Conservation (phyloP, 2,888 invertebrate species). For the Oscheius sp. region DNA sequence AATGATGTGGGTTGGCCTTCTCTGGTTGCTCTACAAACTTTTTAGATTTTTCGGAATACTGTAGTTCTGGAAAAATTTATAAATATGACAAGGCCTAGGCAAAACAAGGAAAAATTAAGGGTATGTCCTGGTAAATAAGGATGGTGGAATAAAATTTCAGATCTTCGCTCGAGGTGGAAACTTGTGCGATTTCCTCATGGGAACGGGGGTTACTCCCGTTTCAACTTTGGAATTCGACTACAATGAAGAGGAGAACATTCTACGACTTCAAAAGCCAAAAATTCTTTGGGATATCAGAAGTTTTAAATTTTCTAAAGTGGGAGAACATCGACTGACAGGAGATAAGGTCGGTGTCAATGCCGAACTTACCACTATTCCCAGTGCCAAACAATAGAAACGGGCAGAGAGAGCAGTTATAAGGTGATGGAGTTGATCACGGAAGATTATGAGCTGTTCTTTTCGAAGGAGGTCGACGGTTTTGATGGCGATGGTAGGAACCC, state of each 20-base stretch:
- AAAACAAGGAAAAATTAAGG: background rate
- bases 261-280: background rate
- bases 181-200: conserved; percentile 1
- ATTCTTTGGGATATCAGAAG: background rate
- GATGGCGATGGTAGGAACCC: no score
- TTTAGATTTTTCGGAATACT: background rate
- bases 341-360: background rate
- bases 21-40: background rate
- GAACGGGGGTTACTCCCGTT: background rate
- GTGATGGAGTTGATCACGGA: background rate
- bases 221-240: background rate
- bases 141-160: background rate
- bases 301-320: background rate
- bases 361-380: background rate
- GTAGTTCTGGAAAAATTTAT: background rate
- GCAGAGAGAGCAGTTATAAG: background rate
- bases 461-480: background rate
- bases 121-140: no score
- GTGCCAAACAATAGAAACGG: background rate
- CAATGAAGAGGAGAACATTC: background rate
- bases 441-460: background rate
- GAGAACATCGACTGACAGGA: background rate
- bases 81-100: background rate
- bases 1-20: background rate
- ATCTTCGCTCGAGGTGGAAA: conserved; percentile 2